Conservation (phyloP, 2,797 vertebrate species). For the Mus minutoides region DNA sequence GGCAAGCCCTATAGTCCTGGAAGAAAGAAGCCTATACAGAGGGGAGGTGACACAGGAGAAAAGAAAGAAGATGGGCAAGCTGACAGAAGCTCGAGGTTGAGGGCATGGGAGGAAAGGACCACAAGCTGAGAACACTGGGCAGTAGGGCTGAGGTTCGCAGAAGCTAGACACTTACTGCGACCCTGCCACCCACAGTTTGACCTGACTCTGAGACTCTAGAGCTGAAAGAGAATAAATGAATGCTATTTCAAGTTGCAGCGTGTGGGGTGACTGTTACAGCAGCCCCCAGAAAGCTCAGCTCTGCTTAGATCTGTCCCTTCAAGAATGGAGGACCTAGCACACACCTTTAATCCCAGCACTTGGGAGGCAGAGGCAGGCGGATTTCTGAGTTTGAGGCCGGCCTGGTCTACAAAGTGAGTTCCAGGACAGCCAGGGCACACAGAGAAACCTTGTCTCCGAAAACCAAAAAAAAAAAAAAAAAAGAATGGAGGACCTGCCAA, state of each 20-base stretch:
- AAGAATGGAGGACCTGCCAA: neutral
- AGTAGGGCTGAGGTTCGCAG: too few species aligned
- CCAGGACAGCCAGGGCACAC: too few species aligned
- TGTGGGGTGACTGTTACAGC: neutral
- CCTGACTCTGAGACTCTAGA: neutral
- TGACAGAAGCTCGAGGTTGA: neutral
- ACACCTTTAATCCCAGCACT: too few species aligned
- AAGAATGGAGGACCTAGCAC: neutral
- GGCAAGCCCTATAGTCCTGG: neutral
- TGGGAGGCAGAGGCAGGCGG: too few species aligned
- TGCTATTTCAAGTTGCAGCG: neutral
- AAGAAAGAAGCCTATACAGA: neutral
- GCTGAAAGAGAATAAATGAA: neutral
- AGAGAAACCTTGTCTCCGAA: too few species aligned
- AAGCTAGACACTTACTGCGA: neutral
- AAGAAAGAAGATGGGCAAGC: neutral
- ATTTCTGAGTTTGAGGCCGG: too few species aligned
- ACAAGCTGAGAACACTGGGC: rapidly evolving
- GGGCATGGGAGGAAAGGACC: neutral
- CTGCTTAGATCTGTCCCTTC: neutral
- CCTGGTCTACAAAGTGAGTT: too few species aligned
- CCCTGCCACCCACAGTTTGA: neutral
- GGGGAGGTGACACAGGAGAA: neutral
- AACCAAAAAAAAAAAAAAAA: too few species aligned
- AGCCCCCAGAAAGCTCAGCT: neutral